phyloP scores from a whole-genome alignment of 2,888 invertebrate genomes.

The Ctenicera cuprea region DNA sequence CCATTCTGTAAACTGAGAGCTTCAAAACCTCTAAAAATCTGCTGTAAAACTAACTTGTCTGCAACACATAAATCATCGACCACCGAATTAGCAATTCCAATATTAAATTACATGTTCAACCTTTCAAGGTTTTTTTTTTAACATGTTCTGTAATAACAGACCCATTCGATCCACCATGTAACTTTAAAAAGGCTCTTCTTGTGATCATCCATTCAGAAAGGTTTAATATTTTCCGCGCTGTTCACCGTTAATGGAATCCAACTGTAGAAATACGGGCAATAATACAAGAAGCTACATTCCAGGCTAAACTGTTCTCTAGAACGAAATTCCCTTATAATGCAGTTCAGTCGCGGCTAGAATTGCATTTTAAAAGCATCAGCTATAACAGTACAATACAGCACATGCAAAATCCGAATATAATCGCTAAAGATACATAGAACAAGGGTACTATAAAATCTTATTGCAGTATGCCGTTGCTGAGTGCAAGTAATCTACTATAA shows the following conservation, averaged over 20 bases:
- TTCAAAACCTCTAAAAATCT: no score
- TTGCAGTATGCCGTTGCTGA: constrained; percentile 35
- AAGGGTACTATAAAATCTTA: constrained; percentile 33
- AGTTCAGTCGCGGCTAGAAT: constrained; percentile 14
- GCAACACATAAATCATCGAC: no score
- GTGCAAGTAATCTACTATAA: constrained; percentile 39
- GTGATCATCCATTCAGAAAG: constrained; percentile 12
- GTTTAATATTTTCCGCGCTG: constrained; percentile 19
- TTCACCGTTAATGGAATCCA: constrained; percentile 20
- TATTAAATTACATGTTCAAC: no score
- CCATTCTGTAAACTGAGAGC: no score
- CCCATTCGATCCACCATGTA: no score
- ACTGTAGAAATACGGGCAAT: constrained; percentile 8
- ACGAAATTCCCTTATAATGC: constrained; percentile 28
- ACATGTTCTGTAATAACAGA: no score
- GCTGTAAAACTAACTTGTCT: no score
- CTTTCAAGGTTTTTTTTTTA: no score
- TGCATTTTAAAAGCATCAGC: constrained; percentile 29
- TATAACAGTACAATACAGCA: constrained; percentile 29
- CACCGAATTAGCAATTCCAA: no score
- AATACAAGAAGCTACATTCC: constrained; percentile 23
- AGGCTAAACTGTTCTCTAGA: constrained; percentile 19
- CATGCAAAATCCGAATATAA: constrained; percentile 37
- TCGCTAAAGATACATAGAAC: constrained; percentile 36
- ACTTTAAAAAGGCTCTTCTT: neutral